These are phyloP conservation scores for Opisthocomus hoazin DNA, from an alignment of 2,113 vertebrate genomes.

Conservation along the genomic window DNA sequence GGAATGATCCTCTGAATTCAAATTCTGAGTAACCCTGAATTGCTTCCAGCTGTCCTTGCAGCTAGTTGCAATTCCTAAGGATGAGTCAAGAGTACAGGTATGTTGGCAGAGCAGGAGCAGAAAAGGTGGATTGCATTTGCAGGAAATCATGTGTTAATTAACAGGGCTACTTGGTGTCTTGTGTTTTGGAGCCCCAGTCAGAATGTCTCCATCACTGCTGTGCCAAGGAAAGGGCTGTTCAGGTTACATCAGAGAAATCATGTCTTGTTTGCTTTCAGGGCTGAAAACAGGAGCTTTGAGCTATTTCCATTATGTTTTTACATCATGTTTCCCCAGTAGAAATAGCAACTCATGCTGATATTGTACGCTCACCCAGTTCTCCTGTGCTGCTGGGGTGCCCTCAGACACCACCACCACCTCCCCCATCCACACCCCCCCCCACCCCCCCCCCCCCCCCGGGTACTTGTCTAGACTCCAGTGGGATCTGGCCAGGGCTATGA, in stretches of 20 bases:
- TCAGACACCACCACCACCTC: too few species aligned
- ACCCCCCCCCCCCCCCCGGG: too few species aligned
- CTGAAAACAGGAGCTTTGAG: background rate
- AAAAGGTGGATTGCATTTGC: background rate
- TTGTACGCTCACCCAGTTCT: background rate
- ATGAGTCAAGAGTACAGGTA: background rate
- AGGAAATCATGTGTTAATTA: background rate
- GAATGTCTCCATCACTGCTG: background rate
- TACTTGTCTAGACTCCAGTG: background rate
- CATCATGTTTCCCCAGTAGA: background rate
- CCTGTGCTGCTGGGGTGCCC: background rate
- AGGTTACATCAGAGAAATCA: background rate
- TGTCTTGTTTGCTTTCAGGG: background rate
- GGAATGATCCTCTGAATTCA: background rate
- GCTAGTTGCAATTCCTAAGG: background rate
- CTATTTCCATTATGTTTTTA: background rate
- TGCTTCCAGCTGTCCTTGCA: background rate
- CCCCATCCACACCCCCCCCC: too few species aligned
- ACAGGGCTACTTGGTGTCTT: background rate
- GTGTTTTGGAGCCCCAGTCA: background rate
- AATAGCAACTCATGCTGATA: fast-evolving
- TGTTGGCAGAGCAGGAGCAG: background rate
- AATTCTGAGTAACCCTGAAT: background rate
- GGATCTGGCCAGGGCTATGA: background rate
- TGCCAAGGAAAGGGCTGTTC: background rate